These are phyloP conservation scores for Alligator sinensis DNA, from an alignment of 2,113 vertebrate species.

Conservation along the genomic window DNA sequence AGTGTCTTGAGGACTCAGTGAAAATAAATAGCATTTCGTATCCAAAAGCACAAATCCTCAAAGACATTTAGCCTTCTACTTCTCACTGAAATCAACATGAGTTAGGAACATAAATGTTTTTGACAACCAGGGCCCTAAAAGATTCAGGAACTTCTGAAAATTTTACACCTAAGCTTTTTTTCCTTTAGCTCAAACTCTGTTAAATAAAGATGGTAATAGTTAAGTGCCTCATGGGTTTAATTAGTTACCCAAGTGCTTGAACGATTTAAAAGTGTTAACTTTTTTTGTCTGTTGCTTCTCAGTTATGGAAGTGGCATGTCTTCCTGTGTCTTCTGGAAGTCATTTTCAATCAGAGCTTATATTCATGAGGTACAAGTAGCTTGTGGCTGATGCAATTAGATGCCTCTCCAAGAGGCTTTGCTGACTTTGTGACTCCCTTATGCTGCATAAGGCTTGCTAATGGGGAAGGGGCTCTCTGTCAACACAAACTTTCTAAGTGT, in stretches of 20 bases:
- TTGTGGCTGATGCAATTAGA: background rate
- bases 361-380: background rate
- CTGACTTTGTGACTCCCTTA: background rate
- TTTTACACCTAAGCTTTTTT: no score
- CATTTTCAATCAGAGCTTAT: background rate
- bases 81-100: no score
- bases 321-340: background rate
- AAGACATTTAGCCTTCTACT: no score
- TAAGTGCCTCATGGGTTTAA: background rate
- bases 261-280: background rate
- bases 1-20: no score
- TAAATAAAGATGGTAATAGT: background rate
- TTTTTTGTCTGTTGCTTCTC: background rate
- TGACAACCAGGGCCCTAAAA: no score
- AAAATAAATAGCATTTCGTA: no score
- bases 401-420: background rate
- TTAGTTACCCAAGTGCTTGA: background rate
- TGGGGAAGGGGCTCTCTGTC: background rate
- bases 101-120: no score
- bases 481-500: background rate
- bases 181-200: background rate
- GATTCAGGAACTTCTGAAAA: no score
- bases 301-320: background rate
- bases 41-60: no score
- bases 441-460: accelerated